A percentile compares a stretch with the other conserved stretches of the same genome.
These are phyloP conservation scores for Balaeniceps rex DNA, from an alignment of 2,113 vertebrate species.

Conservation along the genomic window DNA sequence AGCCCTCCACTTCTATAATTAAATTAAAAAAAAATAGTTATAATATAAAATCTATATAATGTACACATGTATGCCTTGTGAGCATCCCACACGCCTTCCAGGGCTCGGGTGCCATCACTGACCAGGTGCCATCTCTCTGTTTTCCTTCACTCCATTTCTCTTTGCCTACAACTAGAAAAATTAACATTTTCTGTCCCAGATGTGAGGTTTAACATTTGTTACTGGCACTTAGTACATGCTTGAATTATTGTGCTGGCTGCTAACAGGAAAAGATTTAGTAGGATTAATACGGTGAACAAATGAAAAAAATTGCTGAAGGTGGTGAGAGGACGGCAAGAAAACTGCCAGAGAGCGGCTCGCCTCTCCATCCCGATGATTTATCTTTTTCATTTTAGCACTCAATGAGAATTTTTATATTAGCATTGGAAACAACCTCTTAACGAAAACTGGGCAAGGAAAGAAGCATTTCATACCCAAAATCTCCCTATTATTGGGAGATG, in stretches of 20 bases:
- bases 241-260: neutral
- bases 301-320: neutral
- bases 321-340: neutral
- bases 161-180: neutral
- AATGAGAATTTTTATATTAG: neutral
- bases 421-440: neutral
- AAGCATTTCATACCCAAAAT: neutral
- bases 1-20: neutral
- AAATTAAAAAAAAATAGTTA: neutral
- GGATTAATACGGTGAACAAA: neutral
- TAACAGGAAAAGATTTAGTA: neutral
- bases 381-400: neutral
- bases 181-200: neutral
- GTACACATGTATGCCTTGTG: neutral
- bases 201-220: neutral
- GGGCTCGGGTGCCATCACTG: fast-evolving
- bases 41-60: neutral
- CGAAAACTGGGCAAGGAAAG: neutral
- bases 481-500: neutral
- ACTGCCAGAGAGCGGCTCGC: neutral
- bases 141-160: neutral
- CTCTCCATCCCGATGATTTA: neutral
- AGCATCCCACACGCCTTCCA: neutral
- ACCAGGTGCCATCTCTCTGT: neutral
- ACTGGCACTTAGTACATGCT: neutral